Conservation (phyloP, 2,888 invertebrate species). For the Heterodera filipjevi region DNA sequence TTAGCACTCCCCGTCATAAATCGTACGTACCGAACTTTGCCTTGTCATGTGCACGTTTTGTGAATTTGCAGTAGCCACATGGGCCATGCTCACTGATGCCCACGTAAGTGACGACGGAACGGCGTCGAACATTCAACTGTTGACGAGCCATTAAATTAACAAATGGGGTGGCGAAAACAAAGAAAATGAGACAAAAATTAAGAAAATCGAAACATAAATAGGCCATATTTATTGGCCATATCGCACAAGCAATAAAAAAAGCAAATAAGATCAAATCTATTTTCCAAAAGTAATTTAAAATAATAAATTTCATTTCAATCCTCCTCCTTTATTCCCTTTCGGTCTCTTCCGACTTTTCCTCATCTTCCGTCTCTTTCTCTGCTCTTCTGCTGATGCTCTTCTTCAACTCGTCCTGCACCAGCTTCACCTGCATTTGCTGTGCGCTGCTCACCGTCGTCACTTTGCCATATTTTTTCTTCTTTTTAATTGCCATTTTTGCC, state of each 20-base stretch:
- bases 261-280: no score
- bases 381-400: constrained; percentile 32
- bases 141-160: not conserved
- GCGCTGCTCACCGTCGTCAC: constrained; percentile 4
- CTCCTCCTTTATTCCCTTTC: no score
- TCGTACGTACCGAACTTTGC: constrained; percentile 28
- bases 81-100: constrained; percentile 35
- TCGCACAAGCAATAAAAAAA: no score
- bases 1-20: not conserved
- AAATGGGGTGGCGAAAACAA: not conserved
- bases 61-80: constrained; percentile 56
- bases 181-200: not conserved
- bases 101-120: constrained; percentile 44
- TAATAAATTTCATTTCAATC: no score
- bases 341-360: no score
- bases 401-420: not conserved
- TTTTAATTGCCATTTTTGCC: constrained; percentile 22
- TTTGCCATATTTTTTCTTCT: constrained; percentile 15
- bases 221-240: no score
- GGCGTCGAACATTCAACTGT: not conserved
- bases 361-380: constrained; percentile 34
- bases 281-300: no score
- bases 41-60: constrained; percentile 27
- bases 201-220: no score
- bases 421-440: not conserved